Percentiles rank a stretch among this genome's conserved stretches.
These are phyloP conservation scores for Linnaemya vulpina DNA, from an alignment of 2,888 invertebrate genomes.

Conservation along the genomic window DNA sequence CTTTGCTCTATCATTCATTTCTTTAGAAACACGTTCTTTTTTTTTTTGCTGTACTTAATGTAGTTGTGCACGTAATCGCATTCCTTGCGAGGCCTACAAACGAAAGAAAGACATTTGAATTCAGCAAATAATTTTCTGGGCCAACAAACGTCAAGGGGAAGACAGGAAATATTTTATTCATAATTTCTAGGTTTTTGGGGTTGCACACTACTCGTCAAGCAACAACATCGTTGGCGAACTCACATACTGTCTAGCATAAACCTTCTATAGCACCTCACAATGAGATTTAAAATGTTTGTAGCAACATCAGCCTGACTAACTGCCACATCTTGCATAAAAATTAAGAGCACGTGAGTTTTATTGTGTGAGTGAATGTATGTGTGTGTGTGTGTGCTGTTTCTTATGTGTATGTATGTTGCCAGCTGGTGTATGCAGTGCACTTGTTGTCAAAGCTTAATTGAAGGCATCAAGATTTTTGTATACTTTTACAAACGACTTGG, in stretches of 20 bases:
- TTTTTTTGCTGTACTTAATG: slow-evolving; percentile 35
- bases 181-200: slow-evolving; percentile 70
- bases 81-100: slow-evolving; percentile 64
- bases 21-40: slow-evolving; percentile 47
- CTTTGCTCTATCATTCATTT: slow-evolving; percentile 47
- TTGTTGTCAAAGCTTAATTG: slow-evolving; percentile 81
- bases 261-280: slow-evolving; percentile 33
- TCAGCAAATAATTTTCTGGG: slow-evolving; percentile 56
- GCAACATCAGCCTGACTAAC: slow-evolving; percentile 60
- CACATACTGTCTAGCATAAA: neutral
- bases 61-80: slow-evolving; percentile 22
- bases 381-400: neutral
- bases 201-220: slow-evolving; percentile 54
- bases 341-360: slow-evolving; percentile 52
- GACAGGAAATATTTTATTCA: slow-evolving; percentile 66
- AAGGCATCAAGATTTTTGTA: slow-evolving; percentile 78
- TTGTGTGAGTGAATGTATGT: neutral
- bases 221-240: slow-evolving; percentile 11
- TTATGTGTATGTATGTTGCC: slow-evolving; percentile 30
- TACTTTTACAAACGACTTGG: slow-evolving; percentile 79
- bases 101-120: slow-evolving; percentile 68
- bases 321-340: slow-evolving; percentile 66
- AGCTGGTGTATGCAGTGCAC: slow-evolving; percentile 77
- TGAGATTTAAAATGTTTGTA: slow-evolving; percentile 35
- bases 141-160: slow-evolving; percentile 65